Percentiles rank a stretch among this genome's conserved stretches.
phyloP scores from a whole-genome alignment of 2,113 vertebrate genomes.

The Diphyllodes magnificus region DNA sequence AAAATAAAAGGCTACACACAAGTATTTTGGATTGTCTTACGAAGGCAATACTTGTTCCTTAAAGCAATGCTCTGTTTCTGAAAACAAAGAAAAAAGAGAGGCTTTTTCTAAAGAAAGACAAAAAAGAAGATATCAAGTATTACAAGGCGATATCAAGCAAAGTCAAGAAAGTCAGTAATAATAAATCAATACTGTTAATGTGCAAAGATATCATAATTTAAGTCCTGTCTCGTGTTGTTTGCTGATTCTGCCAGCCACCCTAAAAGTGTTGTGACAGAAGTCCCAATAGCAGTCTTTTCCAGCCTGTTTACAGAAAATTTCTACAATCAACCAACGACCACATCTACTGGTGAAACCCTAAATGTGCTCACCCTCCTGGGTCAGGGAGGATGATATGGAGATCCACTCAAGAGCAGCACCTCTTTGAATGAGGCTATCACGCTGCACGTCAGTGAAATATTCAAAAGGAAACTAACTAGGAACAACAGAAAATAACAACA shows the following conservation, averaged over 20 bases:
- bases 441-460: background rate
- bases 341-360: too few relatives aligned
- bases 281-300: background rate
- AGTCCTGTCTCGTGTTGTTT: background rate
- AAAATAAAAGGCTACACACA: background rate
- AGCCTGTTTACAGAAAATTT: background rate
- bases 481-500: background rate
- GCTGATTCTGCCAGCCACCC: background rate
- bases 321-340: fast-evolving
- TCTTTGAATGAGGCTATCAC: background rate
- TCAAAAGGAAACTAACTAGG: background rate
- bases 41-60: background rate
- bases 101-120: fast-evolving
- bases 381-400: too few relatives aligned
- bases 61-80: background rate
- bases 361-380: background rate
- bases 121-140: background rate
- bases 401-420: background rate
- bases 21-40: background rate
- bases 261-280: background rate
- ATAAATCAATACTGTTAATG: background rate
- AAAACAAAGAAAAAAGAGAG: fast-evolving
- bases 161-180: background rate
- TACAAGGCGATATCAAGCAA: fast-evolving
- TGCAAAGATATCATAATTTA: fast-evolving